A percentile compares a stretch with the other conserved stretches of the same genome.
phyloP scores from a whole-genome alignment of 1,140 invertebrate species.

The Ladona fulva region DNA sequence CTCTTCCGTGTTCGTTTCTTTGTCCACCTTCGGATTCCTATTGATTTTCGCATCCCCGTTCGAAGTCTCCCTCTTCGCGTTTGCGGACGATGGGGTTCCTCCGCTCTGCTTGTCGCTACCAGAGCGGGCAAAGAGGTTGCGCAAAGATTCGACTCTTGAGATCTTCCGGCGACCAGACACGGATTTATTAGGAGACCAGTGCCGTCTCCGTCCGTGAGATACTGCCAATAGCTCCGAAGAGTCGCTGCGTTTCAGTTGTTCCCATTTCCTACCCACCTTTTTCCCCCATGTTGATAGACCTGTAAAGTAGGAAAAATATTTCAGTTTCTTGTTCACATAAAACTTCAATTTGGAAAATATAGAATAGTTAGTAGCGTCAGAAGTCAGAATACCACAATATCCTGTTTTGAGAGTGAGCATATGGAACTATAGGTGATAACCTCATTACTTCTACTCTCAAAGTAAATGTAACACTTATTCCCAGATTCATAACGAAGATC shows the following conservation, averaged over 20 bases:
- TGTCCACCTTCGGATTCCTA: conserved; percentile 12
- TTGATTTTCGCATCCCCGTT: conserved; percentile 6
- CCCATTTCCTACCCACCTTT: conserved; percentile 52
- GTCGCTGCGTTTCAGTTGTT: conserved; percentile 48
- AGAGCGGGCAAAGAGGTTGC: conserved; percentile 39
- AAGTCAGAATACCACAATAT: too few relatives aligned
- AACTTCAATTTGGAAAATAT: too few relatives aligned
- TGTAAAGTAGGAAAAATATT: conserved; percentile 27
- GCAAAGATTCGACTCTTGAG: conserved; percentile 46
- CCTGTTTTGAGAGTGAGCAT: too few relatives aligned
- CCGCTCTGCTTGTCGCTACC: conserved; percentile 18
- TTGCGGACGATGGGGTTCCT: conserved; percentile 19
- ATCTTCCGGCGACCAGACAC: conserved; percentile 37
- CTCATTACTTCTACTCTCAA: too few relatives aligned
- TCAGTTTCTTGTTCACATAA: too few relatives aligned
- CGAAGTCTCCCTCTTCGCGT: conserved; percentile 25
- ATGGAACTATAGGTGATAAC: too few relatives aligned
- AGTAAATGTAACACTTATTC: too few relatives aligned
- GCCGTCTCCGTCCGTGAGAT: conserved; percentile 35
- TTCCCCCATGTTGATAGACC: conserved; percentile 55
- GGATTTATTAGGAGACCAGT: conserved; percentile 38
- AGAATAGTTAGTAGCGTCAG: too few relatives aligned
- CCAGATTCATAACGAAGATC: too few relatives aligned
- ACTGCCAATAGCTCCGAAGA: conserved; percentile 45
- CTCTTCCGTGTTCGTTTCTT: conserved; percentile 20